These are phyloP conservation scores for Scylla paramamosain DNA, from an alignment of 1,140 invertebrate species.

Conservation along the genomic window DNA sequence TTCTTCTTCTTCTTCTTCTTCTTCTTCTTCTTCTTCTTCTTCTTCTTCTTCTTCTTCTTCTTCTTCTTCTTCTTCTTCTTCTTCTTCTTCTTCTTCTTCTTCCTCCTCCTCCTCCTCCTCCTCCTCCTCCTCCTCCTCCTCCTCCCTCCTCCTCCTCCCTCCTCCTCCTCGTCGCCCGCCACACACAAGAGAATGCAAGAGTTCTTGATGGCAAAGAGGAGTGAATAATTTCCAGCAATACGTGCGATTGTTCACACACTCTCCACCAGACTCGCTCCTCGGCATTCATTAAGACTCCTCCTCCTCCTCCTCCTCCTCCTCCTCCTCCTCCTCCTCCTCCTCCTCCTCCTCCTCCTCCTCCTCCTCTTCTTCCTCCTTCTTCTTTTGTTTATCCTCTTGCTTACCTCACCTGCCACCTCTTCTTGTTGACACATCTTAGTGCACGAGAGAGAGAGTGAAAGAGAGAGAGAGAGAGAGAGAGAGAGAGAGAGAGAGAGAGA, in stretches of 20 bases:
- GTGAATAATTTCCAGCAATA: background rate
- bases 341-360: background rate
- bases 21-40: background rate
- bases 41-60: background rate
- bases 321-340: background rate
- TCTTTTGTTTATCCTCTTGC: constrained; percentile 40
- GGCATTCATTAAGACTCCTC: constrained; percentile 25
- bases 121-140: constrained; percentile 5
- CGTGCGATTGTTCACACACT: constrained; percentile 47
- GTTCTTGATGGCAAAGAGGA: background rate
- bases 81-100: background rate
- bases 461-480: constrained; percentile 29
- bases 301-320: background rate
- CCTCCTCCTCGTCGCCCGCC: background rate
- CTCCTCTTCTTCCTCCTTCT: background rate
- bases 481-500: constrained; percentile 16
- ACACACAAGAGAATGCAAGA: too few species aligned
- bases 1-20: too few species aligned
- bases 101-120: background rate
- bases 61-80: background rate
- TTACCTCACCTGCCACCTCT: constrained; percentile 51
- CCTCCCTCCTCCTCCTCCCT: background rate
- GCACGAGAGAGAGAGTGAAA: constrained; percentile 21
- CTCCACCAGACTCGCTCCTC: background rate
- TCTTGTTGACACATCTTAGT: constrained; percentile 54